Conservation (phyloP, 2,888 invertebrate genomes). For the Ophion ellenae region DNA sequence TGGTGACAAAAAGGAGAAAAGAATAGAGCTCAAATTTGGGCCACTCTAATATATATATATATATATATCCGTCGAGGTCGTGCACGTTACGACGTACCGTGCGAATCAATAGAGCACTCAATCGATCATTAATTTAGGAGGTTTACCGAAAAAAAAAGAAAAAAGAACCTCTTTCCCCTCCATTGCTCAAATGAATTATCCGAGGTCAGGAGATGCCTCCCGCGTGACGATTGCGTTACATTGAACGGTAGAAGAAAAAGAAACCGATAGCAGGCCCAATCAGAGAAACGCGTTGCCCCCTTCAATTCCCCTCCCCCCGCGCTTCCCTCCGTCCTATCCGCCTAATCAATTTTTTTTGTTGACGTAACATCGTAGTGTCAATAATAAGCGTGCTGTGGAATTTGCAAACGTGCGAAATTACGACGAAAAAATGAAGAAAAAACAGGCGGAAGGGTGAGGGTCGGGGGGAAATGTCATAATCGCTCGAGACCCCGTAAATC, state of each 20-base stretch:
- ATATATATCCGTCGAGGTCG: background rate
- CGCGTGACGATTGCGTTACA: slow-evolving; percentile 52
- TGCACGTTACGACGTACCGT: background rate
- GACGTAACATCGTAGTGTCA: slow-evolving; percentile 45
- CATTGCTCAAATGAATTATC: slow-evolving; percentile 60
- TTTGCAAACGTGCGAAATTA: slow-evolving; percentile 54
- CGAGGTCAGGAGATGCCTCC: slow-evolving; percentile 69
- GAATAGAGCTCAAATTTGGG: no score
- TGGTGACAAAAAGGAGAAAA: no score
- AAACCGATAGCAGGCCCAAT: slow-evolving; percentile 41
- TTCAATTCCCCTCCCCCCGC: background rate
- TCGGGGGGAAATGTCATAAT: slow-evolving; percentile 32
- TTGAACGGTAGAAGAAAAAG: slow-evolving; percentile 12
- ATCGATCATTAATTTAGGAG: slow-evolving; percentile 37
- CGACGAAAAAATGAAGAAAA: slow-evolving; percentile 17
- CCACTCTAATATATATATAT: background rate
- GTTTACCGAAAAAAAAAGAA: slow-evolving; percentile 8
- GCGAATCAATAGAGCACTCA: slow-evolving; percentile 36
- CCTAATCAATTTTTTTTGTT: slow-evolving; percentile 21
- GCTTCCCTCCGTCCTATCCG: background rate
- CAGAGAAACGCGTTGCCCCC: background rate
- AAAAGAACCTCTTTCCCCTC: background rate
- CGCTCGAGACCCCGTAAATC: slow-evolving; percentile 59
- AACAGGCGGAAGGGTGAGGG: background rate
- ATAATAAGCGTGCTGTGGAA: slow-evolving; percentile 57